A percentile compares a stretch with the other conserved stretches of the same genome.
Evolutionary conservation across 2,888 invertebrate genomes (phyloP).

Genomic region (Halocaridina rubra): DNA sequence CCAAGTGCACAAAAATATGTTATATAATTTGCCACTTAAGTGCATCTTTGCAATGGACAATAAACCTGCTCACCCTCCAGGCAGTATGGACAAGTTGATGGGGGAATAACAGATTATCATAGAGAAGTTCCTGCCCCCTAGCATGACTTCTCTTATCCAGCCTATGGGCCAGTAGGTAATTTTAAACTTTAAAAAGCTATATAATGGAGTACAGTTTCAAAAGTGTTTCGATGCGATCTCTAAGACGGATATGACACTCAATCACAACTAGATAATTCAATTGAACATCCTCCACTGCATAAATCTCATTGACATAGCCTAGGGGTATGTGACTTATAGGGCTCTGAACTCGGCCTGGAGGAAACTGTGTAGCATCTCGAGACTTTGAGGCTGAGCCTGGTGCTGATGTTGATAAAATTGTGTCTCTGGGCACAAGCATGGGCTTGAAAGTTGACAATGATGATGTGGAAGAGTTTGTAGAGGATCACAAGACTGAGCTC

Average conservation of each 20-base stretch:
- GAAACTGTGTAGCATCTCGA: background rate
- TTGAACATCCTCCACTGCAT: too few species aligned
- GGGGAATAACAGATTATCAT: too few species aligned
- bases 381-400: background rate
- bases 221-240: background rate
- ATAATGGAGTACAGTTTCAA: background rate
- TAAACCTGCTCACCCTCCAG: too few species aligned
- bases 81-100: too few species aligned
- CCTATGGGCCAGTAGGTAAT: background rate
- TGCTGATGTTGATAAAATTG: background rate
- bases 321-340: background rate
- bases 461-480: background rate
- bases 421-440: background rate
- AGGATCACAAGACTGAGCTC: background rate
- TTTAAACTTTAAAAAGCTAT: background rate
- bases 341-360: background rate
- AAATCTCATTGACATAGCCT: background rate
- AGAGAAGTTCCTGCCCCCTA: too few species aligned
- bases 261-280: background rate
- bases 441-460: background rate
- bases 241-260: background rate
- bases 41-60: too few species aligned
- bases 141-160: background rate
- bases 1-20: too few species aligned
- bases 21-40: too few species aligned